These are phyloP conservation scores for Lypha dubia DNA, from an alignment of 2,888 invertebrate species.

Conservation along the genomic window DNA sequence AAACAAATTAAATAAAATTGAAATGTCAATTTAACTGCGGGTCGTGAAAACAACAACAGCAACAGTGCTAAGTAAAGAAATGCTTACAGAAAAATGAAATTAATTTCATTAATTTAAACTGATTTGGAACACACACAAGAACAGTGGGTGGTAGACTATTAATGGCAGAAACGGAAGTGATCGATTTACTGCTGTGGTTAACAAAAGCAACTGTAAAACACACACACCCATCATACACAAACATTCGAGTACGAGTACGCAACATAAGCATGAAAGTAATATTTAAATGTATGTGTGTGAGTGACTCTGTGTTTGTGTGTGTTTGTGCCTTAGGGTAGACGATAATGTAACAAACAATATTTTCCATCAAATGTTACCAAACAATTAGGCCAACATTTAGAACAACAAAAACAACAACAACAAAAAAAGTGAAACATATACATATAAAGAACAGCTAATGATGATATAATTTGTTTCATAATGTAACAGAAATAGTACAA, in stretches of 20 bases:
- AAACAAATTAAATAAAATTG: conserved; percentile 56
- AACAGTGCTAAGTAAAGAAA: neutral
- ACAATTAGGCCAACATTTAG: conserved; percentile 63
- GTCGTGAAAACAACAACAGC: conserved; percentile 19
- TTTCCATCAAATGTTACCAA: conserved; percentile 61
- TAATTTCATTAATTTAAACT: conserved; percentile 38
- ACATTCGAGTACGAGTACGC: no score
- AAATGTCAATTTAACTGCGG: conserved; percentile 61
- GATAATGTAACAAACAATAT: conserved; percentile 15
- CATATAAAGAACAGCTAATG: conserved; percentile 77
- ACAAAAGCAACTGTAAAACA: conserved; percentile 71
- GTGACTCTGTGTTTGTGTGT: neutral
- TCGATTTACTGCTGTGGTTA: conserved; percentile 75
- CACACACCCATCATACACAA: conserved; percentile 20
- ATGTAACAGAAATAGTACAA: conserved; percentile 26
- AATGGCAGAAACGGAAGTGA: conserved; percentile 77
- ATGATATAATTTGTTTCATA: conserved; percentile 80
- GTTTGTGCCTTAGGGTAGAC: conserved; percentile 7
- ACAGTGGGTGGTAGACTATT: conserved; percentile 78
- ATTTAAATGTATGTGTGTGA: neutral
- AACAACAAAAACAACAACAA: neutral
- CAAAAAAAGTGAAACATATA: conserved; percentile 16
- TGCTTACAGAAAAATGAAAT: conserved; percentile 5
- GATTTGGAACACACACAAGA: conserved; percentile 46
- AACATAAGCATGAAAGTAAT: conserved; percentile 1